Evolutionary conservation across 2,888 invertebrate species (phyloP).

Genomic region (Orthonevra nobilis): DNA sequence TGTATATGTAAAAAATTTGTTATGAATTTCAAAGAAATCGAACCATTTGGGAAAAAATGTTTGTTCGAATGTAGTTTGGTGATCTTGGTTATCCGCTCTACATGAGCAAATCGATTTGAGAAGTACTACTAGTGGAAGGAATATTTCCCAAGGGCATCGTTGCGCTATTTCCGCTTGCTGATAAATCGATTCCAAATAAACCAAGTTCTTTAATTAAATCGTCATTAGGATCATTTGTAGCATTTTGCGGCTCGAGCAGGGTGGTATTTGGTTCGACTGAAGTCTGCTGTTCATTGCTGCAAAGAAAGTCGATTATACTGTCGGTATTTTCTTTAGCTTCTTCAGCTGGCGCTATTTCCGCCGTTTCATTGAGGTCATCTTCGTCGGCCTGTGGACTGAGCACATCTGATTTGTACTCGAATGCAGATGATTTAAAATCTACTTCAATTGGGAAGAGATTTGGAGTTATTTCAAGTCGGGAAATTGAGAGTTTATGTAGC

Average conservation of each 20-base stretch:
- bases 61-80: too few species aligned
- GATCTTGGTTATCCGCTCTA: too few species aligned
- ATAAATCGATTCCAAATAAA: constrained; percentile 81
- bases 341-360: constrained; percentile 72
- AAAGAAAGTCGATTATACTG: constrained; percentile 74
- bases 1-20: constrained; percentile 40
- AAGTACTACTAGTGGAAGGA: constrained; percentile 46
- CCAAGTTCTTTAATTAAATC: constrained; percentile 82
- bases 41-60: too few species aligned
- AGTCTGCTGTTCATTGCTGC: constrained; percentile 26
- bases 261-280: constrained; percentile 16
- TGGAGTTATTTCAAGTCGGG: constrained; percentile 87
- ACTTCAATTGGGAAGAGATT: constrained; percentile 97
- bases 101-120: constrained; percentile 48
- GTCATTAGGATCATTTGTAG: constrained; percentile 71
- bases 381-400: constrained; percentile 77
- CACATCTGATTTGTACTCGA: constrained; percentile 87
- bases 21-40: too few species aligned
- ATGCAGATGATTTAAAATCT: constrained; percentile 94
- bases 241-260: neutral
- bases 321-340: constrained; percentile 77
- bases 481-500: constrained; percentile 85
- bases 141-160: neutral
- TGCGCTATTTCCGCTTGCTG: constrained; percentile 23
- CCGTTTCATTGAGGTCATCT: constrained; percentile 74